Evolutionary conservation across 1,140 invertebrate genomes (phyloP).

Genomic region (Drosophila busckii): DNA sequence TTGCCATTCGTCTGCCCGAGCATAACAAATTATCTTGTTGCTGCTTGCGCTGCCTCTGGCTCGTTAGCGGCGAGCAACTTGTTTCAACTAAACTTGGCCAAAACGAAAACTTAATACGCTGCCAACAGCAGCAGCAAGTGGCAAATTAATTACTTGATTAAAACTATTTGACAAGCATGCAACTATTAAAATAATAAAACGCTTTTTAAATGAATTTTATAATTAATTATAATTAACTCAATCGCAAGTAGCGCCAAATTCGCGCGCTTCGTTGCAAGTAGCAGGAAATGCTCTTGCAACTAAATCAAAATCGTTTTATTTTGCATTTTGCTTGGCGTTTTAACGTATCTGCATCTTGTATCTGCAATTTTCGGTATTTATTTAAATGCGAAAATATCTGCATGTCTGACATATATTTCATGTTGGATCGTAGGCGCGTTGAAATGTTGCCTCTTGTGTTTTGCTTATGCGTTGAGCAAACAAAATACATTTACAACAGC

Average conservation of each 20-base stretch:
- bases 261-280: no score
- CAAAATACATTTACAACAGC: constrained; percentile 37
- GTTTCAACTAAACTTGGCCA: constrained; percentile 47
- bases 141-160: no score
- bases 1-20: constrained; percentile 46
- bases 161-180: no score
- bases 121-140: no score
- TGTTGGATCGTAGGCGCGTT: constrained; percentile 65
- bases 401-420: constrained; percentile 65
- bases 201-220: no score
- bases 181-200: no score
- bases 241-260: no score
- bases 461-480: constrained; percentile 38
- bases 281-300: no score
- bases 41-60: constrained; percentile 52
- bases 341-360: constrained; percentile 13
- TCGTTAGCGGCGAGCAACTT: constrained; percentile 65
- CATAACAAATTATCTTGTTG: constrained; percentile 68
- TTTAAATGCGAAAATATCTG: constrained; percentile 70
- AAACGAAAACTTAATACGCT: constrained; percentile 4
- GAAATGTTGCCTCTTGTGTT: constrained; percentile 55
- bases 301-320: no score
- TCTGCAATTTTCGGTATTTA: constrained; percentile 40
- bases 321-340: no score
- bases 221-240: no score